Evolutionary conservation across 2,888 invertebrate genomes (phyloP), one percentile per base, ranked within the genome.

Genomic region (Ceriagrion tenellum): DNA sequence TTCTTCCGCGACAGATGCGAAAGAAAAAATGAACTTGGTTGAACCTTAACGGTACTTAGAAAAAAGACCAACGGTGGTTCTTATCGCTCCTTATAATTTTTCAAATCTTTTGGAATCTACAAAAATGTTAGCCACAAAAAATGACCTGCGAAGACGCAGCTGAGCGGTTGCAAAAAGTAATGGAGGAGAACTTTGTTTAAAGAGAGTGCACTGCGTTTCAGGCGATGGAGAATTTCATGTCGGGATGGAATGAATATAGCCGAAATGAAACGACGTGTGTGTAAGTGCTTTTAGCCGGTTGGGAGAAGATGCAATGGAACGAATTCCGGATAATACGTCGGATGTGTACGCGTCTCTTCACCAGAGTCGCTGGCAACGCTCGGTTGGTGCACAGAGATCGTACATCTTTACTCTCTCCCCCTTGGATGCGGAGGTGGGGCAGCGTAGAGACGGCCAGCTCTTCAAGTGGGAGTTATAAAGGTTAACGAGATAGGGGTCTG

Each of bases 401-500:
- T 69, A 69, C 69, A n/a, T 69, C 81, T 35, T 30, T 35, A 35
- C 81, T 0, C 30, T 30, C 74, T 16, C 74, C 74, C 30, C 13
- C 81, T 26, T n/a, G n/a, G 69, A 10, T 69, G n/a, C 30, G 81
- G 35, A 35, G 35, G 12, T 35, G 13, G 30, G 35, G 30, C 18
- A 26, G 69, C 1, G 26, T 20, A 13, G 35, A 20, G 20, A 16
- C 6, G 18, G 4, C 59, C 59, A 20, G 35, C 13, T 35, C 13
- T 26, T 81, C 81, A 10, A 81, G 81, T 12, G 81, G 81, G 81
- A 81, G 81, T 81, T 81, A 81, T 81, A 81, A 81, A 81, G 30
- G 81, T 81, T 81, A 81, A 81, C 81, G 81, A 81, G 81, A 35
- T 16, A n/a, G 30, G 69, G n/a, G n/a, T n/a, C n/a, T n/a, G n/a